Evolutionary conservation across 30 jellyfish, hydroid and myxozoan genomes (phyloP).

Genomic region (Turritopsis dohrnii): DNA sequence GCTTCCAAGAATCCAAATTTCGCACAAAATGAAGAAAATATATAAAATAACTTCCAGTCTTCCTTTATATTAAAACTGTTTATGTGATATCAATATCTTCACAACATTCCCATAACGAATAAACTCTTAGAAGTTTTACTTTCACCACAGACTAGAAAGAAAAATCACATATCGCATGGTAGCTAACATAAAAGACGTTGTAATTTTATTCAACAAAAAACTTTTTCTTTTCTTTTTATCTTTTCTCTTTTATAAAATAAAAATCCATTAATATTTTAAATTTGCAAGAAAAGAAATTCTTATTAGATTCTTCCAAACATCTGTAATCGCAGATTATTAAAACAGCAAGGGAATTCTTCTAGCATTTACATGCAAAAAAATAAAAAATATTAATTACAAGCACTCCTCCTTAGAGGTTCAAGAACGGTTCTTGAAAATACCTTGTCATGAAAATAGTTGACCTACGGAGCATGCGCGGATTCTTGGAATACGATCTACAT

Average conservation of each 20-base stretch:
- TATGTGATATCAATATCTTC: neutral
- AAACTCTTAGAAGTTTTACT: neutral
- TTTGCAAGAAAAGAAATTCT: neutral
- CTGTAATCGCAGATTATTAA: neutral
- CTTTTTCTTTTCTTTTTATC: neutral
- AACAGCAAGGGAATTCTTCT: neutral
- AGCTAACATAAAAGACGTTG: neutral
- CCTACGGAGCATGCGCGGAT: no score
- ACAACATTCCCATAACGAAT: neutral
- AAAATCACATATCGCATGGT: neutral
- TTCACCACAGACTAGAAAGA: neutral
- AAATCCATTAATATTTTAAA: neutral
- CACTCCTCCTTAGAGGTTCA: neutral
- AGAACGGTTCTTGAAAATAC: no score
- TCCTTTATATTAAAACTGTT: neutral
- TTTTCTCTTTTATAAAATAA: no score
- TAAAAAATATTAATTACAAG: neutral
- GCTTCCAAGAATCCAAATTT: neutral
- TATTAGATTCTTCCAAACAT: neutral
- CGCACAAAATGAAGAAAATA: neutral
- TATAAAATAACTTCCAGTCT: neutral
- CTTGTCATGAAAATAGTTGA: no score
- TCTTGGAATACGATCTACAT: no score
- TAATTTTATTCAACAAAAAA: neutral
- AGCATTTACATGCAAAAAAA: neutral